A percentile compares a stretch with the other conserved stretches of the same genome.
phyloP scores from a whole-genome alignment of 2,888 invertebrate species.

The Nezara viridula region DNA sequence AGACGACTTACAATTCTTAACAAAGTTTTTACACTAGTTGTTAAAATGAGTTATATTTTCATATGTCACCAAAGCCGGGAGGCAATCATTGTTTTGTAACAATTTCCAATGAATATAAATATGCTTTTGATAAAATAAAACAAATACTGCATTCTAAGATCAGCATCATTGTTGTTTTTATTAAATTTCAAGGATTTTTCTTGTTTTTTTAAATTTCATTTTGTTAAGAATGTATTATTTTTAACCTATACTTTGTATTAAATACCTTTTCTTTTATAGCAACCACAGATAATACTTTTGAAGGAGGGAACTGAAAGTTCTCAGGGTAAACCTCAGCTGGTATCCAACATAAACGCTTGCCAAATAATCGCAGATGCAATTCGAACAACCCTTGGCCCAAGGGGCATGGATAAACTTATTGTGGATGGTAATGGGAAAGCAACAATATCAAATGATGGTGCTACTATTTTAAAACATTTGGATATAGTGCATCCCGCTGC shows the following conservation, averaged over 20 bases:
- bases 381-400: conserved; percentile 96
- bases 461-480: conserved; percentile 97
- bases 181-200: background rate
- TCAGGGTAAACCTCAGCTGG: conserved; percentile 95
- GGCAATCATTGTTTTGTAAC: background rate
- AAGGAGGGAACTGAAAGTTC: conserved; percentile 98
- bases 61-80: background rate
- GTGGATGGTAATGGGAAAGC: conserved; percentile 91
- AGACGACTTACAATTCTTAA: background rate
- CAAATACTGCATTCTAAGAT: background rate
- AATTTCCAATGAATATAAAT: background rate
- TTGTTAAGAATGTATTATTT: background rate
- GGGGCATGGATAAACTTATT: conserved; percentile 99
- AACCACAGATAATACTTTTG: conserved; percentile 96
- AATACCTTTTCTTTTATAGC: conserved; percentile 73
- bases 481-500: conserved; percentile 99
- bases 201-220: background rate
- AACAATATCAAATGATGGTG: conserved; percentile 99
- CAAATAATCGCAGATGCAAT: conserved; percentile 96
- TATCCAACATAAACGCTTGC: conserved; percentile 98
- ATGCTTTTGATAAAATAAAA: background rate
- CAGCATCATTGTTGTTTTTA: background rate
- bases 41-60: background rate
- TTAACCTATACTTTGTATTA: background rate
- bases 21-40: background rate